A percentile compares a stretch with the other conserved stretches of the same genome.
These are phyloP conservation scores for Scaptomyza pallida DNA, from an alignment of 1,140 invertebrate genomes.

Conservation along the genomic window DNA sequence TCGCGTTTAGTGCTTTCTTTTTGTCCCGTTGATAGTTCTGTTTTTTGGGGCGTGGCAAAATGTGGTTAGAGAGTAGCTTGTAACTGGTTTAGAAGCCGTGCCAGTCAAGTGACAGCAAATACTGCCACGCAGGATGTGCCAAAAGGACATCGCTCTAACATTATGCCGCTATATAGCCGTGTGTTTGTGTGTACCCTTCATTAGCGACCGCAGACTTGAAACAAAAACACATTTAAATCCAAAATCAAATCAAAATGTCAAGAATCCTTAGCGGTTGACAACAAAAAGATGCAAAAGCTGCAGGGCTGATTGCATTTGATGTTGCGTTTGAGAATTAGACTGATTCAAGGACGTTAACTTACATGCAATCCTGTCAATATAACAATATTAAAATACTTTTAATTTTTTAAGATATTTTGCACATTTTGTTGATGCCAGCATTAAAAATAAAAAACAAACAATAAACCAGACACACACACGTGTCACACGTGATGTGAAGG, in stretches of 20 bases:
- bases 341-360: no score
- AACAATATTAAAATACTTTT: not conserved
- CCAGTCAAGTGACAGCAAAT: slow-evolving; percentile 39
- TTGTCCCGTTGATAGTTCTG: slow-evolving; percentile 4
- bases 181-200: slow-evolving; percentile 58
- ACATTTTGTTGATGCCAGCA: no score
- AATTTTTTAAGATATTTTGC: not conserved
- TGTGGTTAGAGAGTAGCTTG: slow-evolving; percentile 11
- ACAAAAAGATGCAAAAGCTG: not conserved
- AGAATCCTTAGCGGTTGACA: slow-evolving; percentile 16
- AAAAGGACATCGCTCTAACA: slow-evolving; percentile 66
- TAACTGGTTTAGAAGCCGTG: not conserved
- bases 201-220: slow-evolving; percentile 64
- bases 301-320: slow-evolving; percentile 20
- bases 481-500: no score
- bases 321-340: not conserved
- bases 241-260: slow-evolving; percentile 12
- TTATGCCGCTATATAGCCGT: slow-evolving; percentile 1
- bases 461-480: no score
- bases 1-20: slow-evolving; percentile 55
- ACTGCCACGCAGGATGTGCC: slow-evolving; percentile 54
- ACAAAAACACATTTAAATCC: slow-evolving; percentile 12
- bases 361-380: no score
- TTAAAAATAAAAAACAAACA: no score
- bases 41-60: slow-evolving; percentile 5